These are phyloP conservation scores for Muscicapa adusta DNA, from an alignment of 2,113 vertebrate species.

Conservation along the genomic window DNA sequence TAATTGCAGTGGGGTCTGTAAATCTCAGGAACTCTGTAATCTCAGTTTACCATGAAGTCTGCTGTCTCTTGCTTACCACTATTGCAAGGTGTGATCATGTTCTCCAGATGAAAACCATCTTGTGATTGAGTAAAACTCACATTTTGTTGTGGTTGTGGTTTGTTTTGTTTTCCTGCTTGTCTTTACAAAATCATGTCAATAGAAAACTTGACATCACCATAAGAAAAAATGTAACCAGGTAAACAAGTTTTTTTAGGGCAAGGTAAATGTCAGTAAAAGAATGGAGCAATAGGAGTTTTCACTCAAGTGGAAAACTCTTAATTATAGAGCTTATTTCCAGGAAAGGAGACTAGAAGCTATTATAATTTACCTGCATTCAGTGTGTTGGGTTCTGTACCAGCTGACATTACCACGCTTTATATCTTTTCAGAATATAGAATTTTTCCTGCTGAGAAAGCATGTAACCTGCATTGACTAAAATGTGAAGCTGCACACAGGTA, in stretches of 20 bases:
- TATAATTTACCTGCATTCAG: background rate
- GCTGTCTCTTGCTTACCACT: background rate
- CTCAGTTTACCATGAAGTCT: background rate
- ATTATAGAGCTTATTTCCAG: constrained; percentile 9
- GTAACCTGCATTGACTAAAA: background rate
- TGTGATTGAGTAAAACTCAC: background rate
- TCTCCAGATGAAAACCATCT: background rate
- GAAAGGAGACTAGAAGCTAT: background rate
- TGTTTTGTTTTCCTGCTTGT: background rate
- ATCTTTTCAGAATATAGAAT: constrained; percentile 1
- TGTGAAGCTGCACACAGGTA: background rate
- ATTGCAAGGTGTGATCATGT: background rate
- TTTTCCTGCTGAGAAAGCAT: background rate
- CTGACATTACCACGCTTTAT: background rate
- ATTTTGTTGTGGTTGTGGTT: background rate
- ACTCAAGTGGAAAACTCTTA: background rate
- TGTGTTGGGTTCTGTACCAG: background rate
- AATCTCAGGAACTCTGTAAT: background rate
- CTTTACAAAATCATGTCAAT: background rate
- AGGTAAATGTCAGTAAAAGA: constrained; percentile 14
- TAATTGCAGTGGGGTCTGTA: background rate
- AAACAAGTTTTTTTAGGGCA: background rate
- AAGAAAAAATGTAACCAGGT: background rate
- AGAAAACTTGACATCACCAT: background rate
- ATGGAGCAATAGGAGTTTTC: background rate